Percentiles rank a stretch among this genome's conserved stretches.
Evolutionary conservation across 2,888 invertebrate species (phyloP).

Genomic region (Euproctis similis): DNA sequence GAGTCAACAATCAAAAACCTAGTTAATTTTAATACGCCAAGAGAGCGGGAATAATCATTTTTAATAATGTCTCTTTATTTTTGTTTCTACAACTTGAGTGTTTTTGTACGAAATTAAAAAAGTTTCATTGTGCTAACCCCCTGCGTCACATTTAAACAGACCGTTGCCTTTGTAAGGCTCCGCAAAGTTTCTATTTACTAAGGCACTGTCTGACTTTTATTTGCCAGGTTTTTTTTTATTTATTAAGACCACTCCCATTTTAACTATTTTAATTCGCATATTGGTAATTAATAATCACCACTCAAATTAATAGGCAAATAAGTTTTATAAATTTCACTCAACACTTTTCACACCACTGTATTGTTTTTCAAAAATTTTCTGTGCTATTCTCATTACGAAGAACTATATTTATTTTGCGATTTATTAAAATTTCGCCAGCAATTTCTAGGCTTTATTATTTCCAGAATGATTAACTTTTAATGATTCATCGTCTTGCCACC

Average conservation of each 20-base stretch:
- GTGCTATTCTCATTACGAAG: no score
- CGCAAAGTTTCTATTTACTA: slow-evolving; percentile 18
- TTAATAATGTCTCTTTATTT: slow-evolving; percentile 19
- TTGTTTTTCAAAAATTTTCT: no score
- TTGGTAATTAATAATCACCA: no score
- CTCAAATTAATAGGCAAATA: no score
- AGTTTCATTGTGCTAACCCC: slow-evolving; percentile 37
- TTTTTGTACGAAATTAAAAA: slow-evolving; percentile 48
- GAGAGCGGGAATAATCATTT: slow-evolving; percentile 1
- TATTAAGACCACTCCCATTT: neutral
- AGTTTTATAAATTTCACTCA: no score
- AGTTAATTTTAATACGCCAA: slow-evolving; percentile 1
- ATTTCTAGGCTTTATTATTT: no score
- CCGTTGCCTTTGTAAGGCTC: slow-evolving; percentile 20
- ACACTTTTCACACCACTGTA: no score
- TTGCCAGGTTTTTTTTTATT: slow-evolving; percentile 5
- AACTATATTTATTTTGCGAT: no score
- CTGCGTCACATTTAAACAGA: slow-evolving; percentile 37
- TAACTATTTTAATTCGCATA: no score
- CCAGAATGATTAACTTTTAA: no score
- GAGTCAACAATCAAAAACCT: neutral
- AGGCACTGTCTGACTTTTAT: slow-evolving; percentile 12
- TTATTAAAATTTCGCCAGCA: no score
- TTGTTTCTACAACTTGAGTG: slow-evolving; percentile 21
- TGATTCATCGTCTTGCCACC: no score